A percentile compares a stretch with the other conserved stretches of the same genome.
Conservation (phyloP, 2,113 vertebrate genomes). For the Labeo rohita region DNA sequence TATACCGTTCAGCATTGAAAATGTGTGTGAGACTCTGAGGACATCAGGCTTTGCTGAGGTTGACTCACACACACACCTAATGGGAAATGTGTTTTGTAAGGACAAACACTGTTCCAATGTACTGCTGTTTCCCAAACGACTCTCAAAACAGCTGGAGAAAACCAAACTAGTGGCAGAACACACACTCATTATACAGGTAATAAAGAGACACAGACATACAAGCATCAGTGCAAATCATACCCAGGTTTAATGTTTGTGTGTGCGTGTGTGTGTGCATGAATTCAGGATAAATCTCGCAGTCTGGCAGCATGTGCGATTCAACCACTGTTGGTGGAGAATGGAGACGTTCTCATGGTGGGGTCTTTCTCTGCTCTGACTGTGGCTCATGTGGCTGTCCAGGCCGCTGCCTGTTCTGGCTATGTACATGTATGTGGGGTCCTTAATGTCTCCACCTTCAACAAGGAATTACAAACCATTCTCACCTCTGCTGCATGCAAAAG, state of each 20-base stretch:
- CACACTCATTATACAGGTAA: constrained; percentile 86
- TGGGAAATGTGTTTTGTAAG: constrained; percentile 75
- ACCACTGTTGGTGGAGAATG: constrained; percentile 76
- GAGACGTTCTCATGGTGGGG: constrained; percentile 82
- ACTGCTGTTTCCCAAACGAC: constrained; percentile 81
- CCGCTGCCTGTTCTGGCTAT: constrained; percentile 62
- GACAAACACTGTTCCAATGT: constrained; percentile 86
- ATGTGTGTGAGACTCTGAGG: constrained; percentile 75
- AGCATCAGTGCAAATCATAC: not conserved
- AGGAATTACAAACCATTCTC: constrained; percentile 76
- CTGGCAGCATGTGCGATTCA: constrained; percentile 81
- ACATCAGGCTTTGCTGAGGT: constrained; percentile 76
- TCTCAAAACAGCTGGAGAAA: constrained; percentile 74
- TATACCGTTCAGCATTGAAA: constrained; percentile 75
- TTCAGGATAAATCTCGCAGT: constrained; percentile 88
- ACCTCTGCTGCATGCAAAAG: constrained; percentile 82
- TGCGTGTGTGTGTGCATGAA: constrained; percentile 11
- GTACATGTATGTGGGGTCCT: constrained; percentile 83
- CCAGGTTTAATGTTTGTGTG: not conserved
- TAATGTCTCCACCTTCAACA: constrained; percentile 65
- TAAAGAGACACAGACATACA: not conserved
- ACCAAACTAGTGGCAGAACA: constrained; percentile 72
- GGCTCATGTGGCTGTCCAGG: constrained; percentile 81
- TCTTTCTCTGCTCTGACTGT: constrained; percentile 81
- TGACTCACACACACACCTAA: constrained; percentile 67